A percentile compares a stretch with the other conserved stretches of the same genome.
Conservation (phyloP, 2,113 vertebrate genomes). For the Platycercus adscitus region DNA sequence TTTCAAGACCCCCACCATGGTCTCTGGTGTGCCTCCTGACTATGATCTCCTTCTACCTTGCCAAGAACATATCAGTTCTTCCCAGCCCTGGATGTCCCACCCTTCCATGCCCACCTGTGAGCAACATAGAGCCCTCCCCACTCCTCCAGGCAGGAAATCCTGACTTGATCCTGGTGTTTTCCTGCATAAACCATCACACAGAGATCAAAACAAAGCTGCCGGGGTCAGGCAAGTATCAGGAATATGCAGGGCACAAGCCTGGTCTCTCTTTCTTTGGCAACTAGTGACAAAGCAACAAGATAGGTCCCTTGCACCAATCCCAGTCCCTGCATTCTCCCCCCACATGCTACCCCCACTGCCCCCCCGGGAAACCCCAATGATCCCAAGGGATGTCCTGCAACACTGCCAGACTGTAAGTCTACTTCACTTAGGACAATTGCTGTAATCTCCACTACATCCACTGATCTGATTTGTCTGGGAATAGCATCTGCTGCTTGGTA, state of each 20-base stretch:
- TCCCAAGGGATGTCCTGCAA: neutral
- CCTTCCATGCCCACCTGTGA: neutral
- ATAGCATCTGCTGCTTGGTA: neutral
- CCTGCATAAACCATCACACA: neutral
- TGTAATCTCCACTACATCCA: neutral
- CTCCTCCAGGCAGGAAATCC: neutral
- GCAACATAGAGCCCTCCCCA: neutral
- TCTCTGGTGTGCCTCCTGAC: neutral
- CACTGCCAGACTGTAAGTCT: neutral
- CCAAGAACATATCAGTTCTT: accelerated
- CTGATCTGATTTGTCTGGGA: constrained; percentile 29
- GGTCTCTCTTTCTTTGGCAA: neutral
- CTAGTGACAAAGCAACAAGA: neutral
- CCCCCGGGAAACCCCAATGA: neutral
- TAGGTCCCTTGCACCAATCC: neutral
- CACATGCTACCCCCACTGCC: accelerated
- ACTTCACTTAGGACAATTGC: neutral
- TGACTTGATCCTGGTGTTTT: neutral
- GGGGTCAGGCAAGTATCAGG: accelerated
- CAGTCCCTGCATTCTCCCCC: neutral
- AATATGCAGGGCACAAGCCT: neutral
- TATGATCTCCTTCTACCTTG: neutral
- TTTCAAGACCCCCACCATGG: accelerated
- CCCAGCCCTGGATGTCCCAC: neutral
- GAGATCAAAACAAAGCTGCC: neutral